These are phyloP conservation scores for Nycticebus coucang DNA, from an alignment of 2,113 vertebrate genomes.

Conservation along the genomic window DNA sequence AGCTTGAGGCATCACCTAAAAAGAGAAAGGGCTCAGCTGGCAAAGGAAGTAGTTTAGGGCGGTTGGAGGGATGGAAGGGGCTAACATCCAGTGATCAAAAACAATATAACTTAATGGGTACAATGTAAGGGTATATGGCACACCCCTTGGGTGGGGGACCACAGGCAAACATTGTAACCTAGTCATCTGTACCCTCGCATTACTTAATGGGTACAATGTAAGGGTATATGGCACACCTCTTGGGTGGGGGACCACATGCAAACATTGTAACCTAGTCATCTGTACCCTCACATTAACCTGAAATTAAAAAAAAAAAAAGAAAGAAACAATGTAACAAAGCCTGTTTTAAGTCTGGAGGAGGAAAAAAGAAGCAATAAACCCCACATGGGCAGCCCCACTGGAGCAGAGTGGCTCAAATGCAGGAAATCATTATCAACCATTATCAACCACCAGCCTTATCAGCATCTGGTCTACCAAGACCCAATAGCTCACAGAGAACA, in stretches of 20 bases:
- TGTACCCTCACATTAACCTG: too few relatives aligned
- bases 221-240: too few relatives aligned
- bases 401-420: fast-evolving
- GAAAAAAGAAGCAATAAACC: not conserved
- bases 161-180: too few relatives aligned
- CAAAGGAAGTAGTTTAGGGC: not conserved
- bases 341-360: not conserved
- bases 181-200: too few relatives aligned
- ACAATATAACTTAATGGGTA: too few relatives aligned
- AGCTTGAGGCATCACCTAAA: not conserved
- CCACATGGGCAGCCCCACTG: fast-evolving
- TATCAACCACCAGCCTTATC: constrained; percentile 3
- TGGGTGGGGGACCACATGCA: too few relatives aligned
- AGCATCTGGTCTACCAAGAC: not conserved
- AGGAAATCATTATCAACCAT: not conserved
- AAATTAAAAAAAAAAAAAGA: too few relatives aligned
- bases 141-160: too few relatives aligned
- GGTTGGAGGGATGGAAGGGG: not conserved
- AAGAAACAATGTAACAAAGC: not conserved
- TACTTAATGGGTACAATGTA: too few relatives aligned
- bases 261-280: too few relatives aligned
- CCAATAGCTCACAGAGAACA: not conserved
- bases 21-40: not conserved
- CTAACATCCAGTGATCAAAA: not conserved
- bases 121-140: too few relatives aligned